Evolutionary conservation across 2,888 invertebrate species (phyloP), one percentile per base, ranked within the genome.

Genomic region (Crocallis elinguaria): DNA sequence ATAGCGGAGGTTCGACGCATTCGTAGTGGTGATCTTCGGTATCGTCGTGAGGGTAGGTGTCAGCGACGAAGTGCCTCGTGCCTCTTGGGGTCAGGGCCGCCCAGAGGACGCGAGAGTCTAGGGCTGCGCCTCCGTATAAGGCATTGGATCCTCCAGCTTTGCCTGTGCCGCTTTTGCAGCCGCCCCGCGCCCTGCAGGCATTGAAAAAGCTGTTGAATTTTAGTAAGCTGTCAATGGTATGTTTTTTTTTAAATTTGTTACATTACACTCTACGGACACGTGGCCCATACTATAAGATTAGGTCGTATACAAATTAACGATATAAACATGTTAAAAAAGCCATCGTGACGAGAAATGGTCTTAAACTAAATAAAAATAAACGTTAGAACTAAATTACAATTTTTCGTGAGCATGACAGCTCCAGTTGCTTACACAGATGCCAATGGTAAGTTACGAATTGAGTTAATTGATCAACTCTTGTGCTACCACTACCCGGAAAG

Each of bases 81-180:
- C 96, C 96, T 13, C 96, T 93, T 0, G 96, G 96, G 0, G 96
- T 96, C 7, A 97, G 84, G 0, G 97, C 96, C 0, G 97, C 97
- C 97, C 97, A 97, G 36, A 96, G 92, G 1, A 95, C 93, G 5
- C 95, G 92, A 2, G 94, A 94, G 73, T 95, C 95, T 9, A 94
- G 92, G 13, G 93, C 93, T 11, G 93, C 85, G 39, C 88, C 85
- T 1, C 88, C 90, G 59, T 90, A 90, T 0, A 90, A 65, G 0
- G 88, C 84, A 64, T 85, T 82, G 69, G 93, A 77, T 71, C 88
- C 87, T 78, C 90, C 84, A 76, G 88, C 78, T 54, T 90, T 90
- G 62, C 94, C 92, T 63, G 90, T 73, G 68, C 93, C 82, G 72
- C 93, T 88, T 78, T 94, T 86, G 90, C 94, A 85, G 19, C 88